phyloP scores from a whole-genome alignment of 2,888 invertebrate species.

The Dynastes maya region DNA sequence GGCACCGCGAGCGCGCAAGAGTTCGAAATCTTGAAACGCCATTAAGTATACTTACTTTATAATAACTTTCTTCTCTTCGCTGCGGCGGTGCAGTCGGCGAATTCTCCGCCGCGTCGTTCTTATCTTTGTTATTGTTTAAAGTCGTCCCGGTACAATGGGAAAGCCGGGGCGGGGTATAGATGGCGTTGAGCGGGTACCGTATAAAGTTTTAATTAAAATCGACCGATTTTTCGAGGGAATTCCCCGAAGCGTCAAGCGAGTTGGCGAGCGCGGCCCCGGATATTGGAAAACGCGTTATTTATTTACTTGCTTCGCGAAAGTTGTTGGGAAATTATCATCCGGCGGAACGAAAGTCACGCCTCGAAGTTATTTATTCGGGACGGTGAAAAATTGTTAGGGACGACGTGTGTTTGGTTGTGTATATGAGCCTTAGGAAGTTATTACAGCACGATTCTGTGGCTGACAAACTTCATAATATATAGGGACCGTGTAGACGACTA shows the following conservation, averaged over 20 bases:
- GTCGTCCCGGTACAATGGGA: neutral
- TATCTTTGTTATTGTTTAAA: neutral
- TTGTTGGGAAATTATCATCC: conserved; percentile 4
- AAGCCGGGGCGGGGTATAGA: neutral
- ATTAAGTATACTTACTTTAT: conserved; percentile 17
- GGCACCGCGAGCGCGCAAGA: neutral
- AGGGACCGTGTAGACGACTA: too few species aligned
- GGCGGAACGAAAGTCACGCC: conserved; percentile 16
- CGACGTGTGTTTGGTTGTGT: neutral
- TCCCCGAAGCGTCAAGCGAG: neutral
- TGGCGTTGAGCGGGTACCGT: neutral
- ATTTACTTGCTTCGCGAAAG: conserved; percentile 14
- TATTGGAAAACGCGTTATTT: conserved; percentile 13
- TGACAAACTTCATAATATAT: too few species aligned
- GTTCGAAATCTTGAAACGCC: conserved; percentile 21
- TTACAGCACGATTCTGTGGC: too few species aligned
- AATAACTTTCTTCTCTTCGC: neutral
- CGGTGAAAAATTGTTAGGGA: conserved; percentile 2
- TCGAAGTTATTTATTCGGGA: conserved; percentile 8
- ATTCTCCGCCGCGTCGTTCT: neutral
- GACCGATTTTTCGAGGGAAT: conserved; percentile 21
- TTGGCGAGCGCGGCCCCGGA: neutral
- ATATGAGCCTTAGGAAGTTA: too few species aligned
- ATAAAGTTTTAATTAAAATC: conserved; percentile 39
- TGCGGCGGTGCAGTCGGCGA: neutral